Evolutionary conservation across 2,113 vertebrate species (phyloP).

Genomic region (Turdus rufiventris): DNA sequence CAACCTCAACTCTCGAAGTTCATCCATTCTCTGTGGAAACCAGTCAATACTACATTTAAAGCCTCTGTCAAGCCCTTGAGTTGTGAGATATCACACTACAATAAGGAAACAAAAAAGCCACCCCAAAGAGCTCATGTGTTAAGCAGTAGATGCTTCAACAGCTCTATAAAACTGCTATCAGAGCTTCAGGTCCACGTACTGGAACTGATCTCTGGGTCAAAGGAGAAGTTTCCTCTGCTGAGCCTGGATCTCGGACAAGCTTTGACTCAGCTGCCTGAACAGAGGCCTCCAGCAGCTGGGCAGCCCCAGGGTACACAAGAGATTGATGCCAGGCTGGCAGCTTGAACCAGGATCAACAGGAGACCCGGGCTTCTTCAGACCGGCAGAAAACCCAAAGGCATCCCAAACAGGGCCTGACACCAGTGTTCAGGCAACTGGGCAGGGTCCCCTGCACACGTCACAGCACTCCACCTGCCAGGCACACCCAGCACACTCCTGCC

Average conservation of each 20-base stretch:
- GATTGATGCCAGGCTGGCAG: rapidly evolving
- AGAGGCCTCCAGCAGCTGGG: background rate
- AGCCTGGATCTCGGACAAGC: background rate
- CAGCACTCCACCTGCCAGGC: background rate
- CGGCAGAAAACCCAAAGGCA: background rate
- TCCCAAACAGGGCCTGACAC: background rate
- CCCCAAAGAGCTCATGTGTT: background rate
- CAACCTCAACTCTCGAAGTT: background rate
- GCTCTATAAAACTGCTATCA: background rate
- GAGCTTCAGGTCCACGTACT: background rate
- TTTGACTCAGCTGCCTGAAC: background rate
- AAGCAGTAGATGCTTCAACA: background rate
- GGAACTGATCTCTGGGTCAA: background rate
- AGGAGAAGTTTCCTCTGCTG: background rate
- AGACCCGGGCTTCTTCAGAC: background rate
- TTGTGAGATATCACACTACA: background rate
- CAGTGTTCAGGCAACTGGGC: background rate
- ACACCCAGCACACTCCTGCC: background rate
- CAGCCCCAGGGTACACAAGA: background rate
- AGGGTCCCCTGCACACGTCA: too few relatives aligned
- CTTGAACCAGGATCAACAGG: background rate
- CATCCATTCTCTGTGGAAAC: background rate
- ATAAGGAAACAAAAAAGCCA: background rate
- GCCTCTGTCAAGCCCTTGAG: background rate
- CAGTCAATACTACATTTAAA: background rate